Evolutionary conservation across 2,888 invertebrate species (phyloP).

Genomic region (Luffia ferchaultella): DNA sequence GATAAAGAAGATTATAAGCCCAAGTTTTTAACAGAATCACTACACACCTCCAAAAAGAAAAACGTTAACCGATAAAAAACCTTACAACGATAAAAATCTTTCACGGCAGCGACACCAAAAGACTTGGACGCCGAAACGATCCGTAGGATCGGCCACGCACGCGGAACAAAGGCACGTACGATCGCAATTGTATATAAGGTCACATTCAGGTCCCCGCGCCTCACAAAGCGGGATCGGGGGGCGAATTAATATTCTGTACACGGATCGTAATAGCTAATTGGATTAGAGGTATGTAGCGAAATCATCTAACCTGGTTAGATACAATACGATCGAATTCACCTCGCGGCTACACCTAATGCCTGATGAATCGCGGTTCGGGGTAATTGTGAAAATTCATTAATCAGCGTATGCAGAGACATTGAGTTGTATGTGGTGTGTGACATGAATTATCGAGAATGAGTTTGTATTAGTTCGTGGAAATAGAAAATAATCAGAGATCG

Average conservation of each 20-base stretch:
- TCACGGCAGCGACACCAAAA: background rate
- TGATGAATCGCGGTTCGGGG: constrained; percentile 10
- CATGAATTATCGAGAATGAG: too few relatives aligned
- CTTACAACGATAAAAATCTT: background rate
- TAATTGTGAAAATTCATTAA: constrained; percentile 8
- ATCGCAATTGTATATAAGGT: constrained; percentile 36
- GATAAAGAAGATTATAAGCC: too few relatives aligned
- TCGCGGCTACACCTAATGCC: constrained; percentile 18
- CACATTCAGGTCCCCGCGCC: constrained; percentile 25
- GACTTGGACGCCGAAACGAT: background rate
- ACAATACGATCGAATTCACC: constrained; percentile 48
- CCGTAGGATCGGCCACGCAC: background rate
- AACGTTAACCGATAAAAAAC: background rate
- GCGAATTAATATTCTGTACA: constrained; percentile 60
- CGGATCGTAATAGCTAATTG: constrained; percentile 66
- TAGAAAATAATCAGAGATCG: too few relatives aligned
- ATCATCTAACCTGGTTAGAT: constrained; percentile 59
- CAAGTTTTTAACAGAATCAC: too few relatives aligned
- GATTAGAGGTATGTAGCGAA: constrained; percentile 62
- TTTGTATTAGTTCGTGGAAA: too few relatives aligned
- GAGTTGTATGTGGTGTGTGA: background rate
- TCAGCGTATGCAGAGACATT: constrained; percentile 5
- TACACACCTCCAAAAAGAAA: too few relatives aligned
- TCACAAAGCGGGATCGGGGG: constrained; percentile 44
- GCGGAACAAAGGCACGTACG: constrained; percentile 2